A percentile compares a stretch with the other conserved stretches of the same genome.
phyloP scores from a whole-genome alignment of 2,888 invertebrate genomes.

The Oscheius sp. region DNA sequence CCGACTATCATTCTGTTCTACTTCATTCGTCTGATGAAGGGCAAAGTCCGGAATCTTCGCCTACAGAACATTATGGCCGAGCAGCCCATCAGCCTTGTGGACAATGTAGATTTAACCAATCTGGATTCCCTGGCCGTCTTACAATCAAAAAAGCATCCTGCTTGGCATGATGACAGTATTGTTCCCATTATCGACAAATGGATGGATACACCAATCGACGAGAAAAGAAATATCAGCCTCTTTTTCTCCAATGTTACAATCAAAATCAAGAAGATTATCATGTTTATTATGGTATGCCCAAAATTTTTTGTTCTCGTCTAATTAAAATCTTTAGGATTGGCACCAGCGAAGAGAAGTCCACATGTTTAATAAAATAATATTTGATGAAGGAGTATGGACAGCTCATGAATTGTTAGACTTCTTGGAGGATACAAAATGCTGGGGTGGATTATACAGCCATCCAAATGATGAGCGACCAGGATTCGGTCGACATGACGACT shows the following conservation, averaged over 20 bases:
- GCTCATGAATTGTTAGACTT: neutral
- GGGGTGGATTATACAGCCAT: neutral
- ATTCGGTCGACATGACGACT: neutral
- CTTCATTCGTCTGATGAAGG: constrained; percentile 13
- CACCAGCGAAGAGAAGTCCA: neutral
- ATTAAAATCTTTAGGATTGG: constrained; percentile 8
- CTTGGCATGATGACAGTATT: neutral
- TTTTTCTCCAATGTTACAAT: neutral
- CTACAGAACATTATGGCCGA: constrained; percentile 17
- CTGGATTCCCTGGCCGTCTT: neutral
- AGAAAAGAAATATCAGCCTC: constrained; percentile 13
- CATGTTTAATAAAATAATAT: neutral
- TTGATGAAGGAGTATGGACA: neutral
- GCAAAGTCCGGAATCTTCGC: neutral
- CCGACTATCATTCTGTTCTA: constrained; percentile 30
- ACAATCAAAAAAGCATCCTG: neutral
- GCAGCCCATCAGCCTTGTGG: constrained; percentile 4
- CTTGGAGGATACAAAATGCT: neutral
- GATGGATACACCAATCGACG: neutral
- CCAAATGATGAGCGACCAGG: neutral
- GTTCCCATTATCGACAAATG: neutral
- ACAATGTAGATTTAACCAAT: neutral
- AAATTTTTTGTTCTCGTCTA: neutral
- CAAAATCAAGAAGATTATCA: neutral
- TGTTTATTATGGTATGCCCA: neutral